Base-by-base conservation (phyloP, 2,797 vertebrate genomes). In the Artibeus lituratus region DNA sequence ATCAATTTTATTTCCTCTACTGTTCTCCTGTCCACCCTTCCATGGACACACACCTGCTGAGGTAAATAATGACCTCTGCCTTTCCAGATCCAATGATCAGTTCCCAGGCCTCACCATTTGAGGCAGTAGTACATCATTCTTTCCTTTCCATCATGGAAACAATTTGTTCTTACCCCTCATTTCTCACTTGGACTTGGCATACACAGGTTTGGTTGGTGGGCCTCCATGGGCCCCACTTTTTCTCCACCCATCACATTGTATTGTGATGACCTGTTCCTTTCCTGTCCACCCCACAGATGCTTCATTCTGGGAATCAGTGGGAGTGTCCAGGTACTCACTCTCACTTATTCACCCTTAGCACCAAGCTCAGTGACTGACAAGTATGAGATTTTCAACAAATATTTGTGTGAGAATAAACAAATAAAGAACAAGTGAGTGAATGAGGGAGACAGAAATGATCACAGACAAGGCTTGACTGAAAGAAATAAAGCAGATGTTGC, bases 401-500 rank as follows among this genome's bases (percentile, higher is more conserved):
- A 53, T 37, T 26, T 47, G 32, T 73, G 21, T 83, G 21, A 39
- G 42, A 84, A 80, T 37, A 22, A 78, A 69, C 53, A 51, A 21
- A 5, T 11, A 32, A 15, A 65, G 53, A 24, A 53, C 37, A 4
- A 69, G 37, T 21, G 19, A 47, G 1, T 14, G 21, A 9, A 19
- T 65, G 49, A 55, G 24, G 26, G 81, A 59, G 84, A 76, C 10
- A 21, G 22, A 18, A 53, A 39, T 19, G 4, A 44, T 2, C 12
- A 29, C 2, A 26, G 16, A 29, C 3, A 26, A 72, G 47, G 39
- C n/a, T 47, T 69, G 42, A 9, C 12, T 7, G 32, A 39, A 2
- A 37, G 1, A 29, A 22, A 1, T 1, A 3, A 4, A 1, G 15
- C 4, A 26, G 6, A 26, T 8, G 3, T 29, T 21, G 15, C 21